A percentile compares a stretch with the other conserved stretches of the same genome.
phyloP scores from a whole-genome alignment of 2,113 vertebrate genomes.

The Propithecus coquereli region DNA sequence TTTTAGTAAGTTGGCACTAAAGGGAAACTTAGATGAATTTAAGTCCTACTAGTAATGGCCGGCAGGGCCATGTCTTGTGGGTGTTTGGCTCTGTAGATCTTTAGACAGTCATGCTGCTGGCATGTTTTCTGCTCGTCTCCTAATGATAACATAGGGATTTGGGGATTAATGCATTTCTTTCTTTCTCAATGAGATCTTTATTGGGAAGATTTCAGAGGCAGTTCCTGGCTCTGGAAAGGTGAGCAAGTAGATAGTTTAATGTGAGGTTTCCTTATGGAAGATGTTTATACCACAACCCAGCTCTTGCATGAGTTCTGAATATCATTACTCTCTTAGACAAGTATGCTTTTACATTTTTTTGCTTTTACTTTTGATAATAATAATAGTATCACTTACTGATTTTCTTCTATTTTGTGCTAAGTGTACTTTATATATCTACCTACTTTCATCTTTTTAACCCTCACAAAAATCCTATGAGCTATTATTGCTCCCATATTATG shows the following conservation, averaged over 20 bases:
- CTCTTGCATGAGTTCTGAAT: not conserved
- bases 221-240: not conserved
- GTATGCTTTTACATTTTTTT: not conserved
- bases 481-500: not conserved
- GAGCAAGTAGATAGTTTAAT: not conserved
- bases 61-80: not conserved
- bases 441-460: not conserved
- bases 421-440: not conserved
- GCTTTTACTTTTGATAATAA: not conserved
- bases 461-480: not conserved
- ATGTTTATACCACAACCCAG: not conserved
- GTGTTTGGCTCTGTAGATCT: not conserved
- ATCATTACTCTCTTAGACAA: not conserved
- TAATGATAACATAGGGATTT: not conserved
- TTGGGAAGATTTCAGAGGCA: not conserved
- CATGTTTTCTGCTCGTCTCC: not conserved
- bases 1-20: not conserved
- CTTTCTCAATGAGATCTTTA: not conserved
- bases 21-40: not conserved
- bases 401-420: constrained; percentile 29
- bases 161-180: not conserved
- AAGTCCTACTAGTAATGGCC: not conserved
- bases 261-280: not conserved
- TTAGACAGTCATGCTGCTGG: not conserved
- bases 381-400: not conserved